Base-by-base conservation (phyloP, 2,888 invertebrate genomes). In the Archips xylosteana region DNA sequence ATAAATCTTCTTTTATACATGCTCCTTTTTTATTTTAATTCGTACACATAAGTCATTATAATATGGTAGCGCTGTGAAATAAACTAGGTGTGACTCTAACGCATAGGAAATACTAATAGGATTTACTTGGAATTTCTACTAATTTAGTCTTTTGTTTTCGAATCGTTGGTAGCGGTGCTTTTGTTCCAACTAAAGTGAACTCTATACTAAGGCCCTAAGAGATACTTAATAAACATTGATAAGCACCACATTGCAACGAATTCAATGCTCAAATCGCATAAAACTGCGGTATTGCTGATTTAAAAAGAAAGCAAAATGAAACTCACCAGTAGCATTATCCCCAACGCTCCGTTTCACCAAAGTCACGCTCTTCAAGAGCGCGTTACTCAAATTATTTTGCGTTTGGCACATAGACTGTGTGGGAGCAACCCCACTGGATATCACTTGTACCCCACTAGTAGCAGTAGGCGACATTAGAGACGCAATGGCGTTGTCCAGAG, bases 341-440 rank as follows among this genome's bases (percentile, higher is more conserved):
- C 86, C 86, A 32, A 87, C 85, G 62, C 86, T 89, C 79, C 94
- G 85, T 76, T 94, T 94, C 54, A 94, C 91, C 42, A 94, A 79
- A 2, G 95, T 94, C 12, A 94, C 92, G 75, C 92, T 92, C 81
- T 94, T 94, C 65, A 95, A 77, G 45, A 93, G 78, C 0, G 90
- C 83, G 66, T 85, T 90, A 63, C 83, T 86, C 23, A 89, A 77
- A 1, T 87, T 83, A 0, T 83, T 81, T 9, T 82, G 79, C 47
- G 87, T 78, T 61, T 85, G 85, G 6, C 78, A 79, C 39, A 86
- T 79, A 15, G 66, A 42, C 32, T 85, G 85, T 42, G 67, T 81
- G 57, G 89, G 83, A 76, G 90, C 85, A 73, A 90, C 84, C 0
- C 92, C 92, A 64, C 89, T 91, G 64, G 94, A 91, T 79, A 94